Base-by-base conservation (phyloP, 2,888 invertebrate genomes). In the Podabrus alpinus region DNA sequence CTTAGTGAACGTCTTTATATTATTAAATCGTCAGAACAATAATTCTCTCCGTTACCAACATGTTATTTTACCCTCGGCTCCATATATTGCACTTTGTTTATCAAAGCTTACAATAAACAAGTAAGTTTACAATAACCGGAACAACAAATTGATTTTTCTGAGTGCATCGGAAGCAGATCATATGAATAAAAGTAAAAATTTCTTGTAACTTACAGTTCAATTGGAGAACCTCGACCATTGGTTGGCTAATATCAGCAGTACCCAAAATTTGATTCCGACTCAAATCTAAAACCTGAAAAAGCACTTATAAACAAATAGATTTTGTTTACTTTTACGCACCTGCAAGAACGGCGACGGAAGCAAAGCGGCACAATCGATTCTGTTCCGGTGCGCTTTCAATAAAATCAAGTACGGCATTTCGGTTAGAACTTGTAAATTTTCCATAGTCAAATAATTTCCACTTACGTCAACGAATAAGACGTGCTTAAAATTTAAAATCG, bases 391-490 rank as follows among this genome's bases (percentile, higher is more conserved):
- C 0, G 91, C 91, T 62, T 90, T 90, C 15, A 92, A 86, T 17
- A 90, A 86, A 0, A 92, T 82, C 71, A 92, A 83, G 80, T 87
- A 90, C 0, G 90, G 91, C 80, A 92, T 86, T 24, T 88, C 84
- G 0, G 88, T 83, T 5, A 92, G 82, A 0, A 86, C 87, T 82
- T 90, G 88, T 16, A 92, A 80, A 1, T 86, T 88, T 0, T 89
- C 87, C 15, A 88, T 79, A 3, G 86, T 88, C 29, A 92, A 81
- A 25, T 84, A 84, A 79, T 92, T 92, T 2, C 89, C 86, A 4
- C 90, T 90, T 1, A 92, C 86, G 77, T 92, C 89, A 1, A 92
- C 84, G 79, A 89, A 91, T 71, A 91, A 87, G 1, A 92, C 85
- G 79, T 92, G 89, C 72, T 87, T 88, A 81, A 90, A 92, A 68